Percentiles rank a stretch among this genome's conserved stretches.
phyloP scores from a whole-genome alignment of 2,797 vertebrate genomes.

The Scomberomorus guttatus region DNA sequence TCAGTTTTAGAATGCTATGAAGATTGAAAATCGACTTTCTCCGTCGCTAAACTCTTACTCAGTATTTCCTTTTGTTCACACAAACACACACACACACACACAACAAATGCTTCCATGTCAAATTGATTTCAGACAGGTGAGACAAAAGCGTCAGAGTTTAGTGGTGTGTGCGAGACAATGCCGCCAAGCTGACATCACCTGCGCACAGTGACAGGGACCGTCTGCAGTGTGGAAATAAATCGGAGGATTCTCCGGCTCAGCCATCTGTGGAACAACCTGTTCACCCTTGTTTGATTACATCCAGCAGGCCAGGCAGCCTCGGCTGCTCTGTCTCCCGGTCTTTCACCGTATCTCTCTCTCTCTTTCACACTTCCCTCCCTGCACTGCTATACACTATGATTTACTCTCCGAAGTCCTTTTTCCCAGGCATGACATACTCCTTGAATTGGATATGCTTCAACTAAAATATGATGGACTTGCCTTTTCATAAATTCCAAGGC shows the following conservation, averaged over 20 bases:
- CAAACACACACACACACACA: constrained; percentile 18
- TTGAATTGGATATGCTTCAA: constrained; percentile 72
- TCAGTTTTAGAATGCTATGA: constrained; percentile 25
- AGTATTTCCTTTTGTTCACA: constrained; percentile 7
- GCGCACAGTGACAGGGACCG: constrained; percentile 66
- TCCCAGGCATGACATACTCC: constrained; percentile 51
- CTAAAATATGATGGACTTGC: constrained; percentile 70
- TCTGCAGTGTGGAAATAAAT: constrained; percentile 78
- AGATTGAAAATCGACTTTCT: constrained; percentile 45
- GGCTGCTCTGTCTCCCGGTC: constrained; percentile 42
- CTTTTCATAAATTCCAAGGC: constrained; percentile 55
- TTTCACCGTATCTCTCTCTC: constrained; percentile 36
- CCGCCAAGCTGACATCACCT: constrained; percentile 65
- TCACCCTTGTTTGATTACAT: constrained; percentile 80
- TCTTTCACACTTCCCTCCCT: constrained; percentile 38
- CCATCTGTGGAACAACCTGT: constrained; percentile 83
- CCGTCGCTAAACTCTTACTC: constrained; percentile 20
- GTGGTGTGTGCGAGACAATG: constrained; percentile 65
- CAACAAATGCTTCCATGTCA: constrained; percentile 51
- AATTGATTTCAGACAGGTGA: constrained; percentile 63
- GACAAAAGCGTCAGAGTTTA: constrained; percentile 67
- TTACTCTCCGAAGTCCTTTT: constrained; percentile 52
- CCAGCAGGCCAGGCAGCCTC: constrained; percentile 55
- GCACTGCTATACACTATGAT: constrained; percentile 48
- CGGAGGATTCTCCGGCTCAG: constrained; percentile 71